Percentiles rank a stretch among this genome's conserved stretches.
Evolutionary conservation across 2,113 vertebrate genomes (phyloP).

Genomic region (Canis aureus): DNA sequence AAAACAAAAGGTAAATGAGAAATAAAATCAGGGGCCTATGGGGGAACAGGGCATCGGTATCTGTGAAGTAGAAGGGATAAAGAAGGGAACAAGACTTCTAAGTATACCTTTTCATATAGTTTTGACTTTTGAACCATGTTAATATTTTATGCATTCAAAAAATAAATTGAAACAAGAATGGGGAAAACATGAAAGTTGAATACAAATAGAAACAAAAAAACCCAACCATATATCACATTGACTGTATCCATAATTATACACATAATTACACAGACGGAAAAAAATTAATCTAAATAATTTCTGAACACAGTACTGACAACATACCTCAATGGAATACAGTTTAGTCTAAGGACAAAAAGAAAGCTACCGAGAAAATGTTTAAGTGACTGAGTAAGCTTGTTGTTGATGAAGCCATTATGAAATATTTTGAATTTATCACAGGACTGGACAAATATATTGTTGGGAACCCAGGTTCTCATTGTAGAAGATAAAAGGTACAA

Average conservation of each 20-base stretch:
- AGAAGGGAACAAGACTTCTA: background rate
- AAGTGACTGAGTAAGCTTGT: background rate
- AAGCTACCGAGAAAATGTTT: background rate
- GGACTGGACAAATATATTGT: background rate
- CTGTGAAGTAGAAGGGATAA: background rate
- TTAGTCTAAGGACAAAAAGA: background rate
- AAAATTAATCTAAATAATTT: conserved; percentile 24
- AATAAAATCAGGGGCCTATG: background rate
- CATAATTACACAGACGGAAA: conserved; percentile 26
- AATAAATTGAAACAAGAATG: conserved; percentile 2
- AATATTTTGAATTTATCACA: background rate
- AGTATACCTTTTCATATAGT: background rate
- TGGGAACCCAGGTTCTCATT: background rate
- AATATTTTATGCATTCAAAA: conserved; percentile 29
- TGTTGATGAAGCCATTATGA: background rate
- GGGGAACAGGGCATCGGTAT: accelerated
- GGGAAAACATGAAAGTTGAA: background rate
- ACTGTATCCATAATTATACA: background rate
- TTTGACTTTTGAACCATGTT: conserved; percentile 29
- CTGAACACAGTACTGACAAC: background rate
- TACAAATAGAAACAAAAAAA: conserved; percentile 36
- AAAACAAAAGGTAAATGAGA: conserved; percentile 24
- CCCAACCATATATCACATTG: background rate
- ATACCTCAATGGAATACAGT: background rate
- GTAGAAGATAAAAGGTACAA: background rate